Percentiles rank a stretch among this genome's conserved stretches.
These are phyloP conservation scores for Polydrusus pterygomalis DNA, from an alignment of 2,888 invertebrate genomes.

Conservation along the genomic window DNA sequence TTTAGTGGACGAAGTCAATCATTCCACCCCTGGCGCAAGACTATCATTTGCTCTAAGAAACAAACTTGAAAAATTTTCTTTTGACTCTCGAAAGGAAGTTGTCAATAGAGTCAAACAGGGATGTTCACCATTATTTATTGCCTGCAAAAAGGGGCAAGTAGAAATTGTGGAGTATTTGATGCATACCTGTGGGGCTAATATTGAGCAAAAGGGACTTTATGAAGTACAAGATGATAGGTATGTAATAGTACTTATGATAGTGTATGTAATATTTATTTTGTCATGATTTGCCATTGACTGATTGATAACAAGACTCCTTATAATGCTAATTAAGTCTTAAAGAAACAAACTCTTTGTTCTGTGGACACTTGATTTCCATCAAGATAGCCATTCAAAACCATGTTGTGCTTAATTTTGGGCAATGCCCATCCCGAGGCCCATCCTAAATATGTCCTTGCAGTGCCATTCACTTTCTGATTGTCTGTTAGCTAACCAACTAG, in stretches of 20 bases:
- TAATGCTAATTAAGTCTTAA: too few species aligned
- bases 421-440: too few species aligned
- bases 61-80: conserved; percentile 76
- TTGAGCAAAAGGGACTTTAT: conserved; percentile 90
- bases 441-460: too few species aligned
- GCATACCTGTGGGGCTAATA: conserved; percentile 85
- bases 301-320: too few species aligned
- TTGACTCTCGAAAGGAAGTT: conserved; percentile 79
- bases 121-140: conserved; percentile 88
- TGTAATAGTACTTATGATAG: conserved; percentile 16
- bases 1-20: conserved; percentile 80
- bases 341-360: too few species aligned
- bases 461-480: too few species aligned
- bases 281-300: too few species aligned
- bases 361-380: too few species aligned
- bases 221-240: conserved; percentile 88
- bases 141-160: conserved; percentile 85
- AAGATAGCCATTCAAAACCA: too few species aligned
- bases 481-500: too few species aligned
- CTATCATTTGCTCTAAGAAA: conserved; percentile 75
- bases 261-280: too few species aligned
- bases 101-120: conserved; percentile 82
- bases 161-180: conserved; percentile 91
- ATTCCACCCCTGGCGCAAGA: conserved; percentile 81
- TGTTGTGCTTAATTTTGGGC: too few species aligned